Conservation (phyloP, 2,888 invertebrate species). For the Zaprionus bogoriensis region DNA sequence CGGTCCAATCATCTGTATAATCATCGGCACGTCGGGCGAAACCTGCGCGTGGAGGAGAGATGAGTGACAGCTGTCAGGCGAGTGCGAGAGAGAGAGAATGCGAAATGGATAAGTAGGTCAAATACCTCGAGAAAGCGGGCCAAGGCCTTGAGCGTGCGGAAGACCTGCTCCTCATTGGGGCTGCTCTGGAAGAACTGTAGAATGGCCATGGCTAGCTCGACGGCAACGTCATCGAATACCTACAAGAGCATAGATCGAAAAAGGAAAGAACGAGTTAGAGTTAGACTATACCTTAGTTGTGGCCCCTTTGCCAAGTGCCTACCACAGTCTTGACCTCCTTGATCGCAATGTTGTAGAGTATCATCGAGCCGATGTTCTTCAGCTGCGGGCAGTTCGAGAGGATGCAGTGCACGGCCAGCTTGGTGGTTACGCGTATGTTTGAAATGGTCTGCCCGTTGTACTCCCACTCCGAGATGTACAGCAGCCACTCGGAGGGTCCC, state of each 20-base stretch:
- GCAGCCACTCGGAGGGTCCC: conserved; percentile 94
- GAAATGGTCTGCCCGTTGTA: conserved; percentile 89
- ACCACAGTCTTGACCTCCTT: conserved; percentile 99
- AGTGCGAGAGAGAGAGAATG: neutral
- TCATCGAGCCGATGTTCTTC: conserved; percentile 92
- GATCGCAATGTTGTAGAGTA: conserved; percentile 95
- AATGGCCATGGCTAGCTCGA: conserved; percentile 95
- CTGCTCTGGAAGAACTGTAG: conserved; percentile 93
- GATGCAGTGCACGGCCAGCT: conserved; percentile 93
- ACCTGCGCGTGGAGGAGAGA: conserved; percentile 84
- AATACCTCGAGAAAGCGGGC: conserved; percentile 84
- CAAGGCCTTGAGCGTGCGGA: conserved; percentile 90
- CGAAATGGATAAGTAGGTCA: conserved; percentile 56
- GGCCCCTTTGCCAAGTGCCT: conserved; percentile 82
- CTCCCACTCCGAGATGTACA: conserved; percentile 97
- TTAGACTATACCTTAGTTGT: no score
- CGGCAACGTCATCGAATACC: conserved; percentile 97
- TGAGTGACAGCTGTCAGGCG: conserved; percentile 64
- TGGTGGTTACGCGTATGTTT: conserved; percentile 95
- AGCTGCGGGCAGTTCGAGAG: conserved; percentile 88
- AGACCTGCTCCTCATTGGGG: conserved; percentile 91
- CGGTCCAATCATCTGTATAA: conserved; percentile 95
- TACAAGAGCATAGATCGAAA: conserved; percentile 79
- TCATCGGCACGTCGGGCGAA: conserved; percentile 93
- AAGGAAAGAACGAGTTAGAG: neutral